Base-by-base conservation (phyloP, 2,888 invertebrate species). In the Melikaiella ostensackeni region DNA sequence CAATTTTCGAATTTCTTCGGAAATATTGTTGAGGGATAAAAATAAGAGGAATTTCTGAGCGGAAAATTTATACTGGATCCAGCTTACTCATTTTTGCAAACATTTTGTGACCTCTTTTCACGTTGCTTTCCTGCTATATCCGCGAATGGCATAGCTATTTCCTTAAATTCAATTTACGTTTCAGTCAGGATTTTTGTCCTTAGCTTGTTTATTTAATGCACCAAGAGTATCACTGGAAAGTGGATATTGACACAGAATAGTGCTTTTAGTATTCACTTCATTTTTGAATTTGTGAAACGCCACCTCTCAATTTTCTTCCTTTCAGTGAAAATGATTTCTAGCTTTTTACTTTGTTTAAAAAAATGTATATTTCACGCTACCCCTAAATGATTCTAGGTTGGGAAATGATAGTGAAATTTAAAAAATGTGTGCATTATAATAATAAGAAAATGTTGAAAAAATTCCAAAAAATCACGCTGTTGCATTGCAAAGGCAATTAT, bases 31-130 rank as follows among this genome's bases (percentile, higher is more conserved):
- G 4, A 6, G 27, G 0, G 8, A 66, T 46, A 27, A 66, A 46
- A 46, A 66, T 46, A 16, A 9, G 30, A 27, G 30, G 46, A 66
- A 66, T 66, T 66, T 46, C 27, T 46, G n/a, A 11, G 24, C 46
- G 19, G 19, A 27, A 42, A 19, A 27, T 46, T 24, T 16, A 21
- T 27, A 38, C 21, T 19, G 42, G 27, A 19, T 42, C 19, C 8
- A 61, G 13, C 27, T 27, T 7, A 42, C 46, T 66, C 46, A 66
- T 66, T 66, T 42, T 66, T 27, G 19, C 66, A n/a, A 46, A 46
- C n/a, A 66, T 66, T 46, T 66, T 66, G 46, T 27, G 30, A 66
- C 16, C 66, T 66, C 66, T 27, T 66, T 66, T 27, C 27, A 46
- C 38, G 50, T 38, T 24, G 42, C 24, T 64, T 64, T 64, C 42